Conservation (phyloP, 2,888 invertebrate genomes). For the Syritta pipiens region DNA sequence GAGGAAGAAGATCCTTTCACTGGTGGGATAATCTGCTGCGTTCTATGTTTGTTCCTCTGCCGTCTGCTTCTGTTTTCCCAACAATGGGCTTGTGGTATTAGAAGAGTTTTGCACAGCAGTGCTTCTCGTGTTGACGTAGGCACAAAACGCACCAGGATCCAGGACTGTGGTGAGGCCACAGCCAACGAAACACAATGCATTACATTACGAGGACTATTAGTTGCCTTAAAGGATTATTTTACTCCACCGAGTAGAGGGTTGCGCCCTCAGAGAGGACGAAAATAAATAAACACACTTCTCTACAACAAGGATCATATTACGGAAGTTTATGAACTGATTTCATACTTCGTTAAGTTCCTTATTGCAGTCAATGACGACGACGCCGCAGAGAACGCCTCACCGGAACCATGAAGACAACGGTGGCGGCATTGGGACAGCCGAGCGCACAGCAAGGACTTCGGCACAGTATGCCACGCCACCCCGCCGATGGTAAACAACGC, state of each 20-base stretch:
- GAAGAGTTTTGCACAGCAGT: slow-evolving; percentile 13
- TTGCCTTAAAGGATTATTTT: slow-evolving; percentile 63
- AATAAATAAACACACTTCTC: slow-evolving; percentile 55
- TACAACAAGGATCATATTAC: slow-evolving; percentile 58
- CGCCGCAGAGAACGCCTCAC: background rate
- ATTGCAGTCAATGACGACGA: slow-evolving; percentile 62
- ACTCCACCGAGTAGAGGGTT: background rate
- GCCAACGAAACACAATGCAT: slow-evolving; percentile 43
- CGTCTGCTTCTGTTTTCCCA: slow-evolving; percentile 36
- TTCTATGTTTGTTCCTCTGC: slow-evolving; percentile 49
- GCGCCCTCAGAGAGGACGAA: slow-evolving; percentile 12
- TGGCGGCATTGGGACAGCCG: background rate
- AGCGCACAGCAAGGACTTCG: background rate
- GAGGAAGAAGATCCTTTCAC: background rate
- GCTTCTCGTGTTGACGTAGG: background rate
- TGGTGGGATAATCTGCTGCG: slow-evolving; percentile 49
- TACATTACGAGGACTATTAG: slow-evolving; percentile 53
- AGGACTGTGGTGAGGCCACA: slow-evolving; percentile 31
- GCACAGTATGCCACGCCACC: background rate
- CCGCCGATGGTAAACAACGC: slow-evolving; percentile 42
- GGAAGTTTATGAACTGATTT: slow-evolving; percentile 69
- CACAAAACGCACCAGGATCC: too few species aligned
- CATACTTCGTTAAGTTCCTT: slow-evolving; percentile 66
- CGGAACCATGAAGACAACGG: too few species aligned
- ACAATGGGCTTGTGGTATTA: slow-evolving; percentile 34